These are phyloP conservation scores for Callospermophilus lateralis DNA, from an alignment of 2,113 vertebrate species.

Conservation along the genomic window DNA sequence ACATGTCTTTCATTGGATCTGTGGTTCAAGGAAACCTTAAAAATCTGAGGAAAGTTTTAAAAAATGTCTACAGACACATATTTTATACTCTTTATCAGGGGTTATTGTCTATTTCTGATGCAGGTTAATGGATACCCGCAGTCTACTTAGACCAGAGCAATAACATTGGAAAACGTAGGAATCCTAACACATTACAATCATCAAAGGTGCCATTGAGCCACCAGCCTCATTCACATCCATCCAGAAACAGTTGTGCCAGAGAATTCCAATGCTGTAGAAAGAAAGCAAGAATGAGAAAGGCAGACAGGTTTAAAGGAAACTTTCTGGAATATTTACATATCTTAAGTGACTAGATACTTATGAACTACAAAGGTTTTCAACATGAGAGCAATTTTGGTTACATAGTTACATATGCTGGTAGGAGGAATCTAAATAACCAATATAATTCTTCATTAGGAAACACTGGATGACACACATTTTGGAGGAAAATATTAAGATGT, in stretches of 20 bases:
- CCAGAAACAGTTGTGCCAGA: not conserved
- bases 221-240: not conserved
- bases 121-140: not conserved
- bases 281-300: not conserved
- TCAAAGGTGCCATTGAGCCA: not conserved
- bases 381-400: not conserved
- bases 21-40: not conserved
- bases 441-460: not conserved
- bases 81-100: not conserved
- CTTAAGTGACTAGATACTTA: not conserved
- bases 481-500: not conserved
- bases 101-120: not conserved
- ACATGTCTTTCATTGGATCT: not conserved
- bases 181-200: not conserved
- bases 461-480: not conserved
- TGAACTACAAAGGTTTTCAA: not conserved
- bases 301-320: not conserved
- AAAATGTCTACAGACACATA: not conserved
- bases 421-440: not conserved
- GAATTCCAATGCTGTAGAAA: not conserved
- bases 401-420: not conserved
- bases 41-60: not conserved
- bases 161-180: not conserved
- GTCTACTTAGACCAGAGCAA: not conserved
- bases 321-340: not conserved